Evolutionary conservation across 2,888 invertebrate genomes (phyloP), one percentile per base, ranked within the genome.

Genomic region (Sminthurinus aureus): DNA sequence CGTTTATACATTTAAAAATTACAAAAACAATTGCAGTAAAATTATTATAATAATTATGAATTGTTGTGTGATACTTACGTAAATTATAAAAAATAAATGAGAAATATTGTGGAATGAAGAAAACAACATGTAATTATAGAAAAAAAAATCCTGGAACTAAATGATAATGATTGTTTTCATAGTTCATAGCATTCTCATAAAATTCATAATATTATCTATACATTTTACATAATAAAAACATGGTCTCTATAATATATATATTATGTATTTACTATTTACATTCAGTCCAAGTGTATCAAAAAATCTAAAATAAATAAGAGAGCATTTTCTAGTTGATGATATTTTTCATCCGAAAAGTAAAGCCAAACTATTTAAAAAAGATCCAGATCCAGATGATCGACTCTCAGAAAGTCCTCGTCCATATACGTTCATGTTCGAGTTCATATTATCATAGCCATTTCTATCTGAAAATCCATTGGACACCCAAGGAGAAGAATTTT

Each of bases 401-500:
- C 51, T 71, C 20, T 58, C 52, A 24, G n/a, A 79, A 74, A 58
- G 80, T 11, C 73, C 24, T 82, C 82, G 52, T 82, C 76, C 74
- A 79, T 22, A 18, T 22, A 26, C 74, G 75, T 78, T 83, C 64
- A 77, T 79, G 20, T 38, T 38, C 6, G 9, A 64, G 67, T 51
- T 82, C 80, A 38, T 50, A 67, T 73, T 79, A 38, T 74, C 84
- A 38, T 83, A 76, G 9, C 67, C 74, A 76, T 78, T 81, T 12
- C 26, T 73, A 24, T 20, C 81, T 24, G 83, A 26, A 38, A 8
- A 15, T 13, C 50, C 73, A 26, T 11, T 73, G 26, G 38, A 38
- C 6, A 38, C 38, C 38, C 38, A 38, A 38, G 38, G 38, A 38
- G 38, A 38, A 6, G 38, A 38, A 38, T 38, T 38, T 38, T 38